Conservation (phyloP, 2,888 invertebrate species). For the Lasioglossum calceatum region DNA sequence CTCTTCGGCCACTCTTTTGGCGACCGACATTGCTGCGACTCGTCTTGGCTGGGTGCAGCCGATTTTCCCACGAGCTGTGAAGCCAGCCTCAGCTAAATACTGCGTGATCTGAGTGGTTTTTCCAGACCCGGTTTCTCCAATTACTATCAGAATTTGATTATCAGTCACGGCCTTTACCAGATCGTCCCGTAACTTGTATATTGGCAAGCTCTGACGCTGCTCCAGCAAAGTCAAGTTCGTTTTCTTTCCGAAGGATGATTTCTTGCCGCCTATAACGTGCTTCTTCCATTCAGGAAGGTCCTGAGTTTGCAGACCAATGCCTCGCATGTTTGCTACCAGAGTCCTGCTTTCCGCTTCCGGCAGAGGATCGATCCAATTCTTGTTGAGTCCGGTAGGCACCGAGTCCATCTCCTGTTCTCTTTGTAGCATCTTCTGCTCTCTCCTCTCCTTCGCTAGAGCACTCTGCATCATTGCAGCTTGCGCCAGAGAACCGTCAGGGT, state of each 20-base stretch:
- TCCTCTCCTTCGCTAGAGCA: conserved; percentile 97
- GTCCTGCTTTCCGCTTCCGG: conserved; percentile 92
- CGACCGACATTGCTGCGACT: no score
- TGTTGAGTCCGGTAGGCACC: conserved; percentile 92
- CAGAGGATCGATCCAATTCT: conserved; percentile 98
- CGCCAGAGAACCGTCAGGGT: conserved; percentile 99
- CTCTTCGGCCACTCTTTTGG: conserved; percentile 93
- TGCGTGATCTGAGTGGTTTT: conserved; percentile 99
- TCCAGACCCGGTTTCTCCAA: conserved; percentile 99
- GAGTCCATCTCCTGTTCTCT: conserved; percentile 96
- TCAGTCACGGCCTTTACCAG: conserved; percentile 97
- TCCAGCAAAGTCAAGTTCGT: conserved; percentile 97
- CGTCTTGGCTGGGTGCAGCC: no score
- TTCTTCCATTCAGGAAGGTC: conserved; percentile 99
- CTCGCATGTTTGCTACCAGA: conserved; percentile 92
- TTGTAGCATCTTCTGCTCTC: conserved; percentile 98
- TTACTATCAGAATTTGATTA: conserved; percentile 98
- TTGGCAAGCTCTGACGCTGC: conserved; percentile 97
- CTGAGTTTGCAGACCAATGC: conserved; percentile 92
- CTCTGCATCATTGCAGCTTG: conserved; percentile 99
- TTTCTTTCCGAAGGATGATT: conserved; percentile 98
- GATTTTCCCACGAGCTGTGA: conserved; percentile 90
- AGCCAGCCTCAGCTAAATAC: conserved; percentile 98
- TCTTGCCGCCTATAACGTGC: conserved; percentile 98
- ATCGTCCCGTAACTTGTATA: conserved; percentile 97